phyloP scores from a whole-genome alignment of 2,113 vertebrate genomes.

The Oncorhynchus clarkii region DNA sequence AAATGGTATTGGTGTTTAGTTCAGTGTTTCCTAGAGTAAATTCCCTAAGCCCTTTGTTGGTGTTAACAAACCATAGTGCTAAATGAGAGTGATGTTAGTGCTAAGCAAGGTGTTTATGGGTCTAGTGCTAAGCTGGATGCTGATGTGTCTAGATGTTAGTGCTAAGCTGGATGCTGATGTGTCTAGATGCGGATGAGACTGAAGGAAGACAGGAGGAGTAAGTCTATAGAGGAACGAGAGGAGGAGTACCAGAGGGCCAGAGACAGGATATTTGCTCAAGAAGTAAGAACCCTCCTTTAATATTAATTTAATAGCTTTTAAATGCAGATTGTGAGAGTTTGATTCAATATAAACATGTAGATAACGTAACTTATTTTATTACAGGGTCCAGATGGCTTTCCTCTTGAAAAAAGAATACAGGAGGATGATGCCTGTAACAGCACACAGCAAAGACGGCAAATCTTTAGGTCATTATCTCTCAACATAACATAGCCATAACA shows the following conservation, averaged over 20 bases:
- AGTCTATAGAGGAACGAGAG: slow-evolving; percentile 97
- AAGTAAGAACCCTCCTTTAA: slow-evolving; percentile 76
- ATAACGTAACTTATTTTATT: neutral
- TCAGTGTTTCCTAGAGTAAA: too few species aligned
- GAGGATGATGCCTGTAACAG: slow-evolving; percentile 80
- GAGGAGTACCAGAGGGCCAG: slow-evolving; percentile 95
- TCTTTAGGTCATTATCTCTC: slow-evolving; percentile 79
- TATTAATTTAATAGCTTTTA: neutral
- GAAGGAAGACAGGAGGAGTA: slow-evolving; percentile 92
- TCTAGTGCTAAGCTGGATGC: too few species aligned
- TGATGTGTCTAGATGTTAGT: too few species aligned
- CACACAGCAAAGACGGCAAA: slow-evolving; percentile 87
- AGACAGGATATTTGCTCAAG: slow-evolving; percentile 97
- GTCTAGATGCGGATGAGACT: slow-evolving; percentile 93
- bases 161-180: neutral
- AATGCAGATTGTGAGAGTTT: neutral
- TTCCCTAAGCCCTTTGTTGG: too few species aligned
- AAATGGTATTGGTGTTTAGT: neutral
- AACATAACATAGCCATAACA: neutral
- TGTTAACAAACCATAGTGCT: too few species aligned
- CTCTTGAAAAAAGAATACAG: slow-evolving; percentile 86
- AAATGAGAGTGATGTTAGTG: too few species aligned
- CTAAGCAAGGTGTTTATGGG: too few species aligned
- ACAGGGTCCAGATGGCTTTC: slow-evolving; percentile 83
- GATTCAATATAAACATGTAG: neutral